Base-by-base conservation (phyloP, 2,888 invertebrate genomes). In the Polyploca ridens region DNA sequence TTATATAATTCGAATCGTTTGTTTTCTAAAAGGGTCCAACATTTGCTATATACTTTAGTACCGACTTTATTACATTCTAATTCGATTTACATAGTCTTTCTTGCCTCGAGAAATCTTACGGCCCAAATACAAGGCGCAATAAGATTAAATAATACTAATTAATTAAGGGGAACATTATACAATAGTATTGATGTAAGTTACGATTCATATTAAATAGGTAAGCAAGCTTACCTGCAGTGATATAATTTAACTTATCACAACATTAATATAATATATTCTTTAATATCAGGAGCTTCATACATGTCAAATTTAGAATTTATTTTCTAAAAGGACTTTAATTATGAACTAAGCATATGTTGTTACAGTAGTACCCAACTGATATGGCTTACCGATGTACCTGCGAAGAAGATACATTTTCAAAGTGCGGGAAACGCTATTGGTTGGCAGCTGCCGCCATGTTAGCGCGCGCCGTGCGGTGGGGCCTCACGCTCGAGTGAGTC, bases 51-150 rank as follows among this genome's bases (percentile, higher is more conserved):
- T 62, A 49, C n/a, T 58, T 10, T 63, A 64, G 60, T 65, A 67
- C 49, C 63, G 62, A 54, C 54, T n/a, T 54, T 54, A 19, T 49
- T 49, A 16, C 3, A 69, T 66, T 67, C 63, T 65, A 71, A 59
- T 66, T 69, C 68, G 71, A 73, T 77, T 82, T 77, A 77, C 75
- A 79, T 79, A 80, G 78, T 78, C 78, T 79, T 81, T 76, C 70
- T 77, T 74, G 69, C 64, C 66, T 46, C 46, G n/a, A 46, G n/a
- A 46, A 72, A 68, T 69, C 71, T 75, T 79, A 78, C 62, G 69
- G 54, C 67, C 65, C 78, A 77, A 76, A 72, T 72, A 74, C 73
- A 69, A 77, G 73, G 70, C 75, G 77, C 72, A 71, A 69, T 75
- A 57, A 35, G 57, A 62, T 54, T 27, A 62, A 16, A 62, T 27